phyloP scores from a whole-genome alignment of 2,888 invertebrate genomes.

The Tinea semifulvella region DNA sequence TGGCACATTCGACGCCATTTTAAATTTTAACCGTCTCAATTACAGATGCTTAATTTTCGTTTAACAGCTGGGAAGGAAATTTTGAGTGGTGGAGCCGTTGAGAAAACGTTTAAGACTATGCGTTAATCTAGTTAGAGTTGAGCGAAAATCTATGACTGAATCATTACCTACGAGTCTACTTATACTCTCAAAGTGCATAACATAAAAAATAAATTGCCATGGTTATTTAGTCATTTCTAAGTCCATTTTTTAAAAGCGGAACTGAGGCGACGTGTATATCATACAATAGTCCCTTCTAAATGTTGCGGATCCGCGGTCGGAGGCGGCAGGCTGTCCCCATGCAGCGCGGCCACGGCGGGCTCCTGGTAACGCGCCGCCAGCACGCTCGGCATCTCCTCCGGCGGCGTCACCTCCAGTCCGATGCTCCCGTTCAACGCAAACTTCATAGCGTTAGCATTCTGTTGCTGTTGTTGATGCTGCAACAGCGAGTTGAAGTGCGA shows the following conservation, averaged over 20 bases:
- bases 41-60: too few species aligned
- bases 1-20: too few species aligned
- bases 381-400: slow-evolving; percentile 69
- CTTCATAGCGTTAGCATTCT: slow-evolving; percentile 80
- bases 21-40: too few species aligned
- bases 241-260: slow-evolving; percentile 78
- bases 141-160: too few species aligned
- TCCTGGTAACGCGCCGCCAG: slow-evolving; percentile 55
- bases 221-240: too few species aligned
- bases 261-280: slow-evolving; percentile 88
- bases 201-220: too few species aligned
- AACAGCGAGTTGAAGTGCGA: slow-evolving; percentile 78
- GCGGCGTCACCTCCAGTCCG: slow-evolving; percentile 81
- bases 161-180: too few species aligned
- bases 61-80: too few species aligned
- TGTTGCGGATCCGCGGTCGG: slow-evolving; percentile 72
- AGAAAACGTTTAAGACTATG: too few species aligned
- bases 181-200: too few species aligned
- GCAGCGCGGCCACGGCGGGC: slow-evolving; percentile 46
- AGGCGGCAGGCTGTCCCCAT: slow-evolving; percentile 35
- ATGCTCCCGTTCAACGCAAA: slow-evolving; percentile 88
- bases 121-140: too few species aligned
- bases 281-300: slow-evolving; percentile 91
- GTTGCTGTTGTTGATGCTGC: slow-evolving; percentile 66
- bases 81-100: too few species aligned